Conservation (phyloP, 2,797 vertebrate genomes). For the Momotus momota region DNA sequence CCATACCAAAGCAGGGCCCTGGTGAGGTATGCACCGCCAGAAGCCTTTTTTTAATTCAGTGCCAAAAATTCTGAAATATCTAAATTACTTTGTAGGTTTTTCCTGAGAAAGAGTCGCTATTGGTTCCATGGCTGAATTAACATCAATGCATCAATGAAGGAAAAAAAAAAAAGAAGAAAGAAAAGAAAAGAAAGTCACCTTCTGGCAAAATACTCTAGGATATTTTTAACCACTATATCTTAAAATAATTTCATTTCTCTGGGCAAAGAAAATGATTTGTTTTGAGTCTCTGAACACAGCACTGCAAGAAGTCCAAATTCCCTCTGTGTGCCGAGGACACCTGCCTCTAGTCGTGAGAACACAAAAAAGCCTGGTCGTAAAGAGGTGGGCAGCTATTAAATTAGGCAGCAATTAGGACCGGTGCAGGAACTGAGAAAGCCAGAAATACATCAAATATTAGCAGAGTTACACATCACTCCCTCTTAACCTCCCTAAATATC, state of each 20-base stretch:
- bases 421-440: not conserved
- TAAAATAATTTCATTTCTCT: constrained; percentile 51
- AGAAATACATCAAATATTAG: constrained; percentile 8
- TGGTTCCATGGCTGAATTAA: constrained; percentile 2
- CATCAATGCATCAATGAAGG: not conserved
- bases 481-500: not conserved
- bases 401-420: constrained; percentile 16
- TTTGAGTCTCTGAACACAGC: constrained; percentile 4
- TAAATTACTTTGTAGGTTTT: not conserved
- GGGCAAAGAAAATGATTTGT: constrained; percentile 42
- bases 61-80: not conserved
- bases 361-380: not conserved
- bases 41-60: not conserved
- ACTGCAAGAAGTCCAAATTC: constrained; percentile 18
- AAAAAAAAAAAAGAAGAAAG: not conserved
- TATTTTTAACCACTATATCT: constrained; percentile 47
- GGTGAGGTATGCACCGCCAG: not conserved
- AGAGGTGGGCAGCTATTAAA: constrained; percentile 22
- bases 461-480: not conserved
- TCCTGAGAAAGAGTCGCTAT: not conserved
- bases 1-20: not conserved
- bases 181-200: not conserved
- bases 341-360: not conserved
- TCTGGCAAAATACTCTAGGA: constrained; percentile 37
- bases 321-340: not conserved